Base-by-base conservation (phyloP, 2,888 invertebrate genomes). In the Drosophila birchii region DNA sequence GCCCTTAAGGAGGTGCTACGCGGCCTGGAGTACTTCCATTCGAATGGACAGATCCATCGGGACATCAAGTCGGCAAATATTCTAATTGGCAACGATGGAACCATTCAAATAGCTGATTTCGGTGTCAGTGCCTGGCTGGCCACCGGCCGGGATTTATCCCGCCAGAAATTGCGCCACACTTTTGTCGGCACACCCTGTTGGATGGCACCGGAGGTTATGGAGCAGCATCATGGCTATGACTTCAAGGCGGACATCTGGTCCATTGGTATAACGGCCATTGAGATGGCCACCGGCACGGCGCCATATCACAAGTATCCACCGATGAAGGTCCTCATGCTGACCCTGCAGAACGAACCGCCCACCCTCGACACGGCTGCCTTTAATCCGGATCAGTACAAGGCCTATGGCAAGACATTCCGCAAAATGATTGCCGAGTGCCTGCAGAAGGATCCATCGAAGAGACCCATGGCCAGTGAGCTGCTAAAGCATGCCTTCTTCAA, bases 191-290 rank as follows among this genome's bases (percentile, higher is more conserved):
- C 99, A 0, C 99, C 99, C 0, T 99, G 99, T 91, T 99, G 99
- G 99, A 99, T 99, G 99, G 99, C 99, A 2, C 99, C 99, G 1
- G 99, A 99, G 94, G 99, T 99, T 78, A 99, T 99, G 99, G 98
- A 98, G 93, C 98, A 98, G 95, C 97, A 98, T 91, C 97, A 98
- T 90, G 99, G 99, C 3, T 99, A 99, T 91, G 99, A 99, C 93
- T 99, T 98, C 93, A 99, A 99, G 93, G 99, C 99, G 4, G 94
- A 94, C 78, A 94, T 95, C 38, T 95, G 94, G 94, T 94, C 94
- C 7, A 93, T 93, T 96, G 98, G 98, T 95, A 97, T 85, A 78
- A 98, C 99, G 1, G 99, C 99, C 0, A 99, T 99, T 83, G 99
- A 99, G 93, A 96, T 99, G 96, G 99, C 99, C 0, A 98, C 98